Evolutionary conservation across 2,113 vertebrate genomes (phyloP).

Genomic region (Sterrhoptilus dennistouni): DNA sequence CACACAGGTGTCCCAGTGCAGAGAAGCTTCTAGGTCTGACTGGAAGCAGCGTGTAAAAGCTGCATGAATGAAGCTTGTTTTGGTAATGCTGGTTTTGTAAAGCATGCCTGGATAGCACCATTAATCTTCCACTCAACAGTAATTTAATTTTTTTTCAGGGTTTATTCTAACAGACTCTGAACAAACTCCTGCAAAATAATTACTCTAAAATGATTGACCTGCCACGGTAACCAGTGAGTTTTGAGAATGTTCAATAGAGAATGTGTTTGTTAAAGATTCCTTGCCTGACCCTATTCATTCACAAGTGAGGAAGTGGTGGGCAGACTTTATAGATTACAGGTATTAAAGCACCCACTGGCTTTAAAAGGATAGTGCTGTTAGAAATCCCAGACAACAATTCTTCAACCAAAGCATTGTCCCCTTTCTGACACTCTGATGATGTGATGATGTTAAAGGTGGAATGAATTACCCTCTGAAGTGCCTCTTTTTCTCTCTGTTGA

Average conservation of each 20-base stretch:
- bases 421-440: slow-evolving; percentile 41
- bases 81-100: background rate
- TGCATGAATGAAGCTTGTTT: background rate
- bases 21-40: background rate
- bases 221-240: background rate
- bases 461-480: slow-evolving; percentile 40
- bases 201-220: slow-evolving; percentile 18
- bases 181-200: slow-evolving; percentile 24
- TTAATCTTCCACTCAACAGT: slow-evolving; percentile 10
- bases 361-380: slow-evolving; percentile 29
- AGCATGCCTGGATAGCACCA: background rate
- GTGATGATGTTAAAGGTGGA: slow-evolving; percentile 56
- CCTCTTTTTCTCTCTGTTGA: slow-evolving; percentile 48
- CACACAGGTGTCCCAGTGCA: background rate
- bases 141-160: background rate
- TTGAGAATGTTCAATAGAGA: background rate
- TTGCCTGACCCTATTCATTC: background rate
- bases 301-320: background rate
- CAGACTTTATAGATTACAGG: background rate
- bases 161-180: slow-evolving; percentile 32
- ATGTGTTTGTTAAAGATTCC: background rate
- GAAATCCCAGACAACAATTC: slow-evolving; percentile 32
- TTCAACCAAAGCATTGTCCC: slow-evolving; percentile 47
- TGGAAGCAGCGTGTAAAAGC: background rate
- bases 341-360: slow-evolving; percentile 6